Conservation (phyloP, 2,888 invertebrate genomes). For the Diloba caeruleocephala region DNA sequence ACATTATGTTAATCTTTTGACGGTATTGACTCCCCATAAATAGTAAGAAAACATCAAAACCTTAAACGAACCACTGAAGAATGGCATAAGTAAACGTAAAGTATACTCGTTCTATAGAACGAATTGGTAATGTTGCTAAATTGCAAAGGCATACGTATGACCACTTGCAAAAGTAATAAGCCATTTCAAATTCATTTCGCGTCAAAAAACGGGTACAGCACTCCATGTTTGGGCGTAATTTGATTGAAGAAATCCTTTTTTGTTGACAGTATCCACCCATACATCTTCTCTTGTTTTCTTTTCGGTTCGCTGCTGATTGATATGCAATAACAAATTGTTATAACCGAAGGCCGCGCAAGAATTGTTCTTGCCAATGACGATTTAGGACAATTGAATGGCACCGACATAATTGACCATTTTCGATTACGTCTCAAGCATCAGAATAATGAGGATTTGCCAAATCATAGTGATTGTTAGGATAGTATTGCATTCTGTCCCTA, state of each 20-base stretch:
- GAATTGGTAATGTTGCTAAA: conserved; percentile 48
- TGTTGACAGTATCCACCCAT: conserved; percentile 25
- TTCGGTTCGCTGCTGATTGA: conserved; percentile 18
- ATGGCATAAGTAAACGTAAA: conserved; percentile 27
- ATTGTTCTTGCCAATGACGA: conserved; percentile 72
- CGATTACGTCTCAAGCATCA: conserved; percentile 72
- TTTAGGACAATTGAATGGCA: conserved; percentile 80
- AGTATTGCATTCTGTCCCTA: conserved; percentile 66
- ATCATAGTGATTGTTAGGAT: conserved; percentile 71
- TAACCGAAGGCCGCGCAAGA: conserved; percentile 64
- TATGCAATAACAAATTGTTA: conserved; percentile 36
- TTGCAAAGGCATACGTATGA: conserved; percentile 25
- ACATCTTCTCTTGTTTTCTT: conserved; percentile 24
- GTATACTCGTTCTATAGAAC: conserved; percentile 34
- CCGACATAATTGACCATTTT: conserved; percentile 76
- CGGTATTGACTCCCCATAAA: conserved; percentile 42
- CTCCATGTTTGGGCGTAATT: conserved; percentile 15
- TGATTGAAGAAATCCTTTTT: conserved; percentile 25
- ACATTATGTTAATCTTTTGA: conserved; percentile 40
- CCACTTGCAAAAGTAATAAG: conserved; percentile 36
- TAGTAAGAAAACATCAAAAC: conserved; percentile 45
- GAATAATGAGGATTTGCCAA: conserved; percentile 76
- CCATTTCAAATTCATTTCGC: conserved; percentile 38
- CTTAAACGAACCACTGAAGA: conserved; percentile 33
- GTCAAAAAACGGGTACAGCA: conserved; percentile 27